Evolutionary conservation across 2,113 vertebrate species (phyloP).

Genomic region (Tympanuchus pallidicinctus): DNA sequence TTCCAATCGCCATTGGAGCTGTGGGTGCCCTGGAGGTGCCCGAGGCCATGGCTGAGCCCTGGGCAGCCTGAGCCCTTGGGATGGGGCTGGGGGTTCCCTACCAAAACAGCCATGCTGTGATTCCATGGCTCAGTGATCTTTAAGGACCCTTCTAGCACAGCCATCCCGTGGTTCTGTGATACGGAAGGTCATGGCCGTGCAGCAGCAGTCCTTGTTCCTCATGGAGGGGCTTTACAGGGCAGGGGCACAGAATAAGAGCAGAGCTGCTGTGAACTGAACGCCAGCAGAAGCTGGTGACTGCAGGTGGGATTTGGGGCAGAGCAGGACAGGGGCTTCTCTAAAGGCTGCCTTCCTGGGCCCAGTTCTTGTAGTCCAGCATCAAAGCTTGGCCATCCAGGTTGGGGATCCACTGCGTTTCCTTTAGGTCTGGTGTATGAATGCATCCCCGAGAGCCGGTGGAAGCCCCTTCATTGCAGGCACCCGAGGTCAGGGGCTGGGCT

Average conservation of each 20-base stretch:
- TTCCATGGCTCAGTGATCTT: background rate
- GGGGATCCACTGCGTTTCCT: rapidly evolving
- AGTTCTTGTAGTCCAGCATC: background rate
- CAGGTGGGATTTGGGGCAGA: background rate
- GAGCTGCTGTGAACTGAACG: background rate
- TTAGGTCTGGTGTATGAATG: rapidly evolving
- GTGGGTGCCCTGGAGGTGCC: no score
- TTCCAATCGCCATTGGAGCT: no score
- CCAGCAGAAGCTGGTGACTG: background rate
- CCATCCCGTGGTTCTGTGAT: background rate
- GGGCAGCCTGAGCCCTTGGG: no score
- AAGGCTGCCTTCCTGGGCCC: background rate
- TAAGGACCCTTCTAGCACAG: background rate
- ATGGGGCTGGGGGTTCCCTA: no score
- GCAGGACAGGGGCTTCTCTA: background rate
- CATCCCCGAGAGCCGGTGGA: background rate
- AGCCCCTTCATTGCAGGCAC: background rate
- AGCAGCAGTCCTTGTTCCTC: background rate
- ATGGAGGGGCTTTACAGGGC: background rate
- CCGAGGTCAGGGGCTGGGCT: background rate
- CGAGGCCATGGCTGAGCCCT: no score
- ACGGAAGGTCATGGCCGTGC: background rate
- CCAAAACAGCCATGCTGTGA: background rate
- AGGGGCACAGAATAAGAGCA: background rate
- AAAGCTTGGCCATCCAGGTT: no score